Base-by-base conservation (phyloP, 2,888 invertebrate species). In the Meliscaeva auricollis region DNA sequence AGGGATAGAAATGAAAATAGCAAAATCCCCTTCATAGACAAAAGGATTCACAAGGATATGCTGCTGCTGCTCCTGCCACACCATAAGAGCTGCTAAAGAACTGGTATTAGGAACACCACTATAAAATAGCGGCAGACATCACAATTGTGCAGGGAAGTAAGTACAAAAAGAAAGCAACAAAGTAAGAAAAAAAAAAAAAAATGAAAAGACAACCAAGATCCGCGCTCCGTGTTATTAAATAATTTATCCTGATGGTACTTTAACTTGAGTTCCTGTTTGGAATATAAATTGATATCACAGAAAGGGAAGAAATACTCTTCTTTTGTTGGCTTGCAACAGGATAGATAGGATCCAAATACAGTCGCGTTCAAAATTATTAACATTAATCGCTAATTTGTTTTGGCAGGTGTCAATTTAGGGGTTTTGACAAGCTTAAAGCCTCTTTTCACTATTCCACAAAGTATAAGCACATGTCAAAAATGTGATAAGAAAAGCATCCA, bases 211-310 rank as follows among this genome's bases (percentile, higher is more conserved):
- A 80, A 41, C 70, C 68, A 35, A 68, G 81, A 85, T 85, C 81
- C 85, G 70, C 85, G 85, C 85, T 70, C 73, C 84, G 75, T 81
- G 85, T 85, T 85, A 85, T 85, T 85, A 85, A 85, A 85, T 85
- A 85, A 85, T 85, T 85, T 85, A 85, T 85, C 85, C 85, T 85
- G 85, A 85, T 85, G 85, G 85, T 85, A 81, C 85, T 85, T 81
- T 85, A 85, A 85, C 85, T 85, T 76, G 81, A 85, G 85, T 81
- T 85, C 85, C 81, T 81, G 85, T 85, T 85, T 77, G 81, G 81
- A 85, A 85, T 85, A 85, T 85, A 85, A 85, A 85, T 85, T 76
- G 68, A 85, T 85, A 81, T 81, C 81, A 69, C 76, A 68, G 46
- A 66, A 50, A 68, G 69, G 41, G 26, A 38, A 70, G 32, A 30